Evolutionary conservation across 2,113 vertebrate genomes (phyloP).

Genomic region (Melanerpes formicivorus): DNA sequence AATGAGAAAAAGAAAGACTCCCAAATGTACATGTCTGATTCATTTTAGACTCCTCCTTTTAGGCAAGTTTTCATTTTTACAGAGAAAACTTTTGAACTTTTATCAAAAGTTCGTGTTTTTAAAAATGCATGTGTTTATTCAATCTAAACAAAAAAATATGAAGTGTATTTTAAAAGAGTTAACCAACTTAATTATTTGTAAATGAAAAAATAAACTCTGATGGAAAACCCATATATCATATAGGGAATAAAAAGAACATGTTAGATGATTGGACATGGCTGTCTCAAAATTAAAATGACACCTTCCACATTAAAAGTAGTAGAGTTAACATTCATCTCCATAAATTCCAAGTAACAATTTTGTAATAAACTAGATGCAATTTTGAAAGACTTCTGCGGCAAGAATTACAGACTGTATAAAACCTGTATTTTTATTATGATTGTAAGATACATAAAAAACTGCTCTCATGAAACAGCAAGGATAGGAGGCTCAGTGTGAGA

Average conservation of each 20-base stretch:
- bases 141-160: not conserved
- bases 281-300: not conserved
- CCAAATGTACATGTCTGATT: not conserved
- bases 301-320: not conserved
- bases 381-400: not conserved
- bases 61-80: not conserved
- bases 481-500: not conserved
- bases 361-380: not conserved
- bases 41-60: not conserved
- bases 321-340: not conserved
- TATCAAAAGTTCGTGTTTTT: not conserved
- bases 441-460: not conserved
- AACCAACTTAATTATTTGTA: not conserved
- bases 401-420: not conserved
- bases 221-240: not conserved
- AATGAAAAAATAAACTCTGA: not conserved
- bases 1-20: not conserved
- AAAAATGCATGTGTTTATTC: not conserved
- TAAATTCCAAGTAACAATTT: not conserved
- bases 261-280: not conserved
- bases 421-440: not conserved
- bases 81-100: not conserved
- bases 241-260: not conserved
- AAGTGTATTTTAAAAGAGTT: not conserved
- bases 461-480: not conserved